Percentiles rank a stretch among this genome's conserved stretches.
These are phyloP conservation scores for Pollenia angustigena DNA, from an alignment of 2,888 invertebrate genomes.

Conservation along the genomic window DNA sequence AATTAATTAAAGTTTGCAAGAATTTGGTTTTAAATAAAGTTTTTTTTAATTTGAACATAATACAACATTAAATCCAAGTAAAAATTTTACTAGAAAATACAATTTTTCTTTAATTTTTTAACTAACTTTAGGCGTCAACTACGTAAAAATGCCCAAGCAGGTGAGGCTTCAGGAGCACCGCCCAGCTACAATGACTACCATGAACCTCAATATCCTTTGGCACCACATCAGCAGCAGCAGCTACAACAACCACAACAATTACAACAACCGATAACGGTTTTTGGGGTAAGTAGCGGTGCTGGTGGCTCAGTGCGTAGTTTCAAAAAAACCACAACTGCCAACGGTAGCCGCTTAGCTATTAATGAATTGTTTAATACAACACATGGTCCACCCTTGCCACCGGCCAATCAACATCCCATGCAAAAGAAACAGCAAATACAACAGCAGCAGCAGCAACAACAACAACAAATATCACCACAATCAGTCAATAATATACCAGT, in stretches of 20 bases:
- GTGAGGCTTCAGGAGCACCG: slow-evolving; percentile 67
- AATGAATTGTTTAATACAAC: slow-evolving; percentile 79
- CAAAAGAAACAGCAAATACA: slow-evolving; percentile 79
- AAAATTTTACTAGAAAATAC: neutral
- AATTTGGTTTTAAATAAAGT: too few relatives aligned
- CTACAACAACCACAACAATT: slow-evolving; percentile 57
- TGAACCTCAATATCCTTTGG: slow-evolving; percentile 69
- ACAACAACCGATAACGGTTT: slow-evolving; percentile 79
- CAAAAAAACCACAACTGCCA: slow-evolving; percentile 80
- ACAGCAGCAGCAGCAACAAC: slow-evolving; percentile 61
- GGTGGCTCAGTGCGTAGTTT: slow-evolving; percentile 81
- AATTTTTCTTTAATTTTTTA: neutral
- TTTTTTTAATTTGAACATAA: too few relatives aligned
- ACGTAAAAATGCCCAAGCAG: slow-evolving; percentile 77
- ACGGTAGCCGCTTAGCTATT: slow-evolving; percentile 81
- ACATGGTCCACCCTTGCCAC: slow-evolving; percentile 81
- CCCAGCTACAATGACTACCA: slow-evolving; percentile 70
- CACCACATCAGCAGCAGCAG: slow-evolving; percentile 69
- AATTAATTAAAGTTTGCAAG: too few relatives aligned
- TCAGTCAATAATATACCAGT: slow-evolving; percentile 75
- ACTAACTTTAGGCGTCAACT: slow-evolving; percentile 78
- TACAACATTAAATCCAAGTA: neutral
- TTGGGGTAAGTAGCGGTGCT: slow-evolving; percentile 83
- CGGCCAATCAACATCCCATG: slow-evolving; percentile 82
- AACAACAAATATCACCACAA: slow-evolving; percentile 77